phyloP scores from a whole-genome alignment of 2,797 vertebrate genomes.

The Australoheros facetus region DNA sequence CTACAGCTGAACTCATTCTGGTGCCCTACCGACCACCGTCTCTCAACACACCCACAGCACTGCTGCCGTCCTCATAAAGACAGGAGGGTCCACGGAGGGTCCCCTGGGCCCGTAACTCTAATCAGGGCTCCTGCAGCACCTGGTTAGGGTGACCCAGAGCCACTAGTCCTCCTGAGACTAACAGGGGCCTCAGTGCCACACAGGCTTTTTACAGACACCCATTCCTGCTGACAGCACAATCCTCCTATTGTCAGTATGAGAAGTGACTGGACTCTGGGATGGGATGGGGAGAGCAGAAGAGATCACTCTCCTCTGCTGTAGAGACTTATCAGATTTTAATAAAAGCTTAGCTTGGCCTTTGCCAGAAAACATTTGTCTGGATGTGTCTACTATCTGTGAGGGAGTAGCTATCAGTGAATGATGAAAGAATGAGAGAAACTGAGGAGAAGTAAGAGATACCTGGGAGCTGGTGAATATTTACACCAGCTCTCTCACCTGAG shows the following conservation, averaged over 20 bases:
- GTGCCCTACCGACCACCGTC: constrained; percentile 46
- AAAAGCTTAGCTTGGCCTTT: constrained; percentile 34
- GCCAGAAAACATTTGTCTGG: constrained; percentile 42
- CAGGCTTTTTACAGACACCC: constrained; percentile 56
- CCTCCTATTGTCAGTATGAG: constrained; percentile 63
- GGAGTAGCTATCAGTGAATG: constrained; percentile 9
- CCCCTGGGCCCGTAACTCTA: constrained; percentile 74
- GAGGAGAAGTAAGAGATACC: constrained; percentile 4
- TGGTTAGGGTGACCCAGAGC: constrained; percentile 70
- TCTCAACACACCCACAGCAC: constrained; percentile 41
- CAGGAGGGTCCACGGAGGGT: constrained; percentile 49
- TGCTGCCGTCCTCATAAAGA: constrained; percentile 45
- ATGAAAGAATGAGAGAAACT: constrained; percentile 14
- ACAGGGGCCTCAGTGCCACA: constrained; percentile 51
- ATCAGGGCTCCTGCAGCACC: constrained; percentile 70
- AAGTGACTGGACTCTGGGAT: constrained; percentile 38
- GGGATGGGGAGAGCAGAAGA: constrained; percentile 27
- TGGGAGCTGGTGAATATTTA: constrained; percentile 7
- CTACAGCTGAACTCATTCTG: constrained; percentile 72
- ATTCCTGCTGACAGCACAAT: constrained; percentile 62
- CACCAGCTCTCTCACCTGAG: constrained; percentile 87
- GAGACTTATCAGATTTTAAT: constrained; percentile 51
- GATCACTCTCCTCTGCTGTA: constrained; percentile 31
- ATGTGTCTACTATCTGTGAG: constrained; percentile 22
- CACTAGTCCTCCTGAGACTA: constrained; percentile 59